Evolutionary conservation across 1,140 invertebrate genomes (phyloP).

Genomic region (Tetraneura akinire): DNA sequence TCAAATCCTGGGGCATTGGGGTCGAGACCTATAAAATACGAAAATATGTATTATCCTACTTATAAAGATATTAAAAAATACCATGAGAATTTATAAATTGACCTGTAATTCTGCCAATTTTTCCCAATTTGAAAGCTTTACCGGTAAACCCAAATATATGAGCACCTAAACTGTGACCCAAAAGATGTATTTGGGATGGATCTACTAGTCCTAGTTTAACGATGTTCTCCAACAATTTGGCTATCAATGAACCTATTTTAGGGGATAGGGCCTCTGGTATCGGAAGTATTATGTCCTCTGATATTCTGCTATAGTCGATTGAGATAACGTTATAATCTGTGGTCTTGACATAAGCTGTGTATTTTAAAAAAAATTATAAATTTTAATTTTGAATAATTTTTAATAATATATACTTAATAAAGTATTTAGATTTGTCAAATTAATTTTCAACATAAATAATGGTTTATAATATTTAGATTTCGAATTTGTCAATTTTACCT

Average conservation of each 20-base stretch:
- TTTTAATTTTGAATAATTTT: too few relatives aligned
- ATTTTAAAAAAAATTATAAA: too few relatives aligned
- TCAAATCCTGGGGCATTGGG: slow-evolving; percentile 60
- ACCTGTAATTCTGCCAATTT: slow-evolving; percentile 68
- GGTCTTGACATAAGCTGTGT: slow-evolving; percentile 62
- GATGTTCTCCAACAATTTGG: slow-evolving; percentile 52
- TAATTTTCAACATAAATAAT: too few relatives aligned
- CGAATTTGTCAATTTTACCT: not conserved
- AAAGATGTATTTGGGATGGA: slow-evolving; percentile 45
- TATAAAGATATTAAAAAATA: too few relatives aligned
- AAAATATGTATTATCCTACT: too few relatives aligned
- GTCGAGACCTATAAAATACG: slow-evolving; percentile 55
- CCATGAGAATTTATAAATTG: too few relatives aligned
- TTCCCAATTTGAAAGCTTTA: slow-evolving; percentile 61
- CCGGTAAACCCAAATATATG: slow-evolving; percentile 80
- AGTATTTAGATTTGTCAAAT: too few relatives aligned
- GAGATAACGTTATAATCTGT: slow-evolving; percentile 66
- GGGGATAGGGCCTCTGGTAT: slow-evolving; percentile 50
- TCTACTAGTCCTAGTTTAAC: slow-evolving; percentile 22
- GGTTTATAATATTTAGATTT: too few relatives aligned
- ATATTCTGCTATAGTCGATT: slow-evolving; percentile 65
- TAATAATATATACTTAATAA: too few relatives aligned
- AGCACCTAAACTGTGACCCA: slow-evolving; percentile 80
- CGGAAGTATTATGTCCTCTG: slow-evolving; percentile 58
- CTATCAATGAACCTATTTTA: slow-evolving; percentile 58